Evolutionary conservation across 1,140 invertebrate genomes (phyloP), one percentile per base, ranked within the genome.

Genomic region (Atta cephalotes): DNA sequence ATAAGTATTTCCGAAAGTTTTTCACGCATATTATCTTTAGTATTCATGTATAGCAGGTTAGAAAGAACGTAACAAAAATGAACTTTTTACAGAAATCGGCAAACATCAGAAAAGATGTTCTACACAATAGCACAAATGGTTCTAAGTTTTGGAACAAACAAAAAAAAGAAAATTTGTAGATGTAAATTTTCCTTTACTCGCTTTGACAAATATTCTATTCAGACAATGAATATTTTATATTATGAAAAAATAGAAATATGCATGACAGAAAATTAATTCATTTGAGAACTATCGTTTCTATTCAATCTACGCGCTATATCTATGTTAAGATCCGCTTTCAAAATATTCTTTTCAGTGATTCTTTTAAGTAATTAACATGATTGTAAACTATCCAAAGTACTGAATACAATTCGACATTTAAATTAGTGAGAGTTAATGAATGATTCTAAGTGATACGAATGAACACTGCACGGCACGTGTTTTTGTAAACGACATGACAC

Each of bases 401-500:
- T 45, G 9, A 62, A 51, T 53, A 21, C 5, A 77, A 77, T n/a
- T 70, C 14, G 16, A 62, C 45, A 62, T 25, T 18, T 77, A 62
- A 21, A 76, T 76, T 76, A 65, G 9, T n/a, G 31, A 56, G 18
- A 25, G 14, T 4, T 14, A 70, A 45, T 28, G 16, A 80, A 56
- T 56, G 49, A 56, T n/a, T 63, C 21, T 14, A 78, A 18, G n/a
- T 25, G 31, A 53, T 70, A 25, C 45, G 25, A 53, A 76, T 35
- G 25, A 21, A 21, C 21, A 18, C 6, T n/a, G 14, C 62, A 53
- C 62, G 65, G 49, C 53, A 70, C 51, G 51, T 82, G 25, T 63
- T 45, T 71, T 70, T 70, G 65, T 35, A 39, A 71, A 81, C 21
- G 49, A 70, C 53, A 56, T n/a, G 78, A 56, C 51, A 35, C 35